Evolutionary conservation across 2,888 invertebrate genomes (phyloP).

Genomic region (Strigamia maritima): DNA sequence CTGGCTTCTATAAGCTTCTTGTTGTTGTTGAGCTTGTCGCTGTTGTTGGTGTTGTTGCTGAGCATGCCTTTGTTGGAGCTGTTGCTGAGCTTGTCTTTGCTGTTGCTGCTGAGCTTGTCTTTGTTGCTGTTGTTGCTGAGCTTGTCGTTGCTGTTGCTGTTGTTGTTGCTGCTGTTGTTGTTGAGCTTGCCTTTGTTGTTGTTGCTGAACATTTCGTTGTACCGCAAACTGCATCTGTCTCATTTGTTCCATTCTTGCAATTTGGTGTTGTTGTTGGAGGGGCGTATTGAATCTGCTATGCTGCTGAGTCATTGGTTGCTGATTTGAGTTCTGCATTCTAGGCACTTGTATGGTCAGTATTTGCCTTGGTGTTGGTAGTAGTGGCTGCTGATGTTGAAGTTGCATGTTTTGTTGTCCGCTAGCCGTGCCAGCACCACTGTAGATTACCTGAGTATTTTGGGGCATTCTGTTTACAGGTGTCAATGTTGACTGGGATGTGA

Average conservation of each 20-base stretch:
- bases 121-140: neutral
- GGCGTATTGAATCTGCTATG: neutral
- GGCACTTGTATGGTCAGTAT: neutral
- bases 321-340: too few species aligned
- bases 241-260: neutral
- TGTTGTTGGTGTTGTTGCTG: slow-evolving; percentile 8
- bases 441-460: neutral
- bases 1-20: neutral
- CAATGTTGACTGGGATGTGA: neutral
- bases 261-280: slow-evolving; percentile 6
- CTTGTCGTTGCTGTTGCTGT: neutral
- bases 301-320: neutral
- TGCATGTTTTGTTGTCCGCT: neutral
- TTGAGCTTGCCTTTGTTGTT: neutral
- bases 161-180: neutral
- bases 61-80: neutral
- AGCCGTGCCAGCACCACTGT: neutral
- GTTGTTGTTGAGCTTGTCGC: neutral
- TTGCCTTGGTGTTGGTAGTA: neutral
- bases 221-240: neutral
- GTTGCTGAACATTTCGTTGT: slow-evolving; percentile 9
- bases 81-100: slow-evolving; percentile 1
- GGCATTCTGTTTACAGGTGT: neutral
- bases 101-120: slow-evolving; percentile 1
- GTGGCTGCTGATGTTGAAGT: neutral